These are phyloP conservation scores for Parnassius glacialis DNA, from an alignment of 2,888 invertebrate genomes.

Conservation along the genomic window DNA sequence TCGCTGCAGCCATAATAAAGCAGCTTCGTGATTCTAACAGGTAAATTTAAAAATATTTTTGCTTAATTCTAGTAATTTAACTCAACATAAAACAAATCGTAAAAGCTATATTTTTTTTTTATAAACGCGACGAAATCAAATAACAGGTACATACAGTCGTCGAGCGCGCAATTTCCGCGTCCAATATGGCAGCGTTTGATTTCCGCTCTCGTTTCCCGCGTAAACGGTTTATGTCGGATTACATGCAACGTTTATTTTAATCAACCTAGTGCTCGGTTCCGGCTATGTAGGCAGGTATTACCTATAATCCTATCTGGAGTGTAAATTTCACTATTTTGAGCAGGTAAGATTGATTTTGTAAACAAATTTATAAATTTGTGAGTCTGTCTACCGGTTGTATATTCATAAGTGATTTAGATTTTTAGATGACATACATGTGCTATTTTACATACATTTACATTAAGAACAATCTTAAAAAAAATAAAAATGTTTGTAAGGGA, in stretches of 20 bases:
- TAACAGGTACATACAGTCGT: constrained; percentile 37
- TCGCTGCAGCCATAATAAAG: too few species aligned
- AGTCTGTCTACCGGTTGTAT: too few species aligned
- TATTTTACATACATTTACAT: too few species aligned
- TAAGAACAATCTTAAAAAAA: too few species aligned
- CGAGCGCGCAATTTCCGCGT: constrained; percentile 68
- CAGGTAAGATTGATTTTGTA: constrained; percentile 1
- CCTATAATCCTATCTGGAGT: constrained; percentile 20
- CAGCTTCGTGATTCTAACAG: too few species aligned
- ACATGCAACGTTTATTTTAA: constrained; percentile 68
- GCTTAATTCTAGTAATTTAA: too few species aligned
- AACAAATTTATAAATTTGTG: constrained; percentile 8
- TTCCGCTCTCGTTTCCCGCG: constrained; percentile 65
- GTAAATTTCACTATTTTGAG: constrained; percentile 7
- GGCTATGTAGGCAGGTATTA: constrained; percentile 12
- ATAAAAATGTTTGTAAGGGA: too few species aligned
- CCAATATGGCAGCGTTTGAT: constrained; percentile 76
- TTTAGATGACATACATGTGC: too few species aligned
- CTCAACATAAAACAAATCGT: too few species aligned
- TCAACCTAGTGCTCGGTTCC: constrained; percentile 42
- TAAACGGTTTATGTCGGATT: constrained; percentile 68
- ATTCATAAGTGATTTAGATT: too few species aligned
- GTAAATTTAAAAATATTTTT: too few species aligned
- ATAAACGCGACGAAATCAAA: constrained; percentile 37
- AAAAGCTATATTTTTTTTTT: constrained; percentile 28